Percentiles rank a stretch among this genome's conserved stretches.
phyloP scores from a whole-genome alignment of 2,797 vertebrate genomes.

The Chromobotia macracanthus region DNA sequence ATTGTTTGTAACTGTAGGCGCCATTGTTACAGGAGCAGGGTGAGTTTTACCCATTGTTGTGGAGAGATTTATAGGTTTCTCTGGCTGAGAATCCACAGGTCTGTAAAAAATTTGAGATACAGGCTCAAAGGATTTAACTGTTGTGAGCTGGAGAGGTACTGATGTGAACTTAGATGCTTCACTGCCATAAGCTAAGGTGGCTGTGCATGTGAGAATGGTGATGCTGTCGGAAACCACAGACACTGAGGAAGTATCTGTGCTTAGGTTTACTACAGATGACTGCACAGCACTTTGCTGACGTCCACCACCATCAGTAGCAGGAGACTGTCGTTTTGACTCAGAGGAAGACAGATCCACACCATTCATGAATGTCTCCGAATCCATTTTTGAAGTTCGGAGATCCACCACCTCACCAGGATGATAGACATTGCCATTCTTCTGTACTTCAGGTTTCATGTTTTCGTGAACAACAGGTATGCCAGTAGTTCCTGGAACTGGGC shows the following conservation, averaged over 20 bases:
- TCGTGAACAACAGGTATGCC: conserved; percentile 77
- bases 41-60: conserved; percentile 77
- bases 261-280: conserved; percentile 92
- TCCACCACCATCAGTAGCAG: conserved; percentile 71
- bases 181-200: conserved; percentile 76
- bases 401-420: conserved; percentile 89
- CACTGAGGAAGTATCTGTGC: conserved; percentile 81
- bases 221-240: conserved; percentile 82
- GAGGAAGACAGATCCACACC: conserved; percentile 88
- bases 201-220: conserved; percentile 83
- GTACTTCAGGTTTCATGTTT: conserved; percentile 75
- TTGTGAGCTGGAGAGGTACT: conserved; percentile 89
- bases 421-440: conserved; percentile 77
- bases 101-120: conserved; percentile 82
- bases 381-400: conserved; percentile 88
- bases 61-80: conserved; percentile 94
- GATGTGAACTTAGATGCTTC: conserved; percentile 77
- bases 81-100: conserved; percentile 80
- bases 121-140: conserved; percentile 85
- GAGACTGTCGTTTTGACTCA: conserved; percentile 81
- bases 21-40: conserved; percentile 75
- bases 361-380: conserved; percentile 78
- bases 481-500: conserved; percentile 74
- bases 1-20: conserved; percentile 82
- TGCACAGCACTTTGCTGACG: conserved; percentile 90